Base-by-base conservation (phyloP, 2,113 vertebrate genomes). In the Pitta sordida region DNA sequence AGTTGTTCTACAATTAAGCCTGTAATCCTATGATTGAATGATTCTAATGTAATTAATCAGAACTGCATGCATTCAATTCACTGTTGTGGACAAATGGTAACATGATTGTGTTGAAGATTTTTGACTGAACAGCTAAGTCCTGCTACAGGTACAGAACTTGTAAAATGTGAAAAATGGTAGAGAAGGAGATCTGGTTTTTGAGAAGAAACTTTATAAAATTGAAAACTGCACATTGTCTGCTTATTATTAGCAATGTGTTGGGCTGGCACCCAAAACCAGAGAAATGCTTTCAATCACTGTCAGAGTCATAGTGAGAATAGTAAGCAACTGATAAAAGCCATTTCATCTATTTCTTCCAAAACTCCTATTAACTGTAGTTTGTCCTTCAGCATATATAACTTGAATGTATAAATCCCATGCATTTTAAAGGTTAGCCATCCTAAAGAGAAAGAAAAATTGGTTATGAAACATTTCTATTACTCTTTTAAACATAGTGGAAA, bases 1-100 rank as follows among this genome's bases (percentile, higher is more conserved):
- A 70, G 91, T 96, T 96, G 68, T 90, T 96, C 56, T 59, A n/a
- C 75, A 91, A 75, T 96, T 93, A 93, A 70, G 78, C 37, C 34
- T 81, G 64, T 76, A 89, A 88, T 95, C 78, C 75, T 83, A 22
- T 67, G 75, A 83, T 56, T 67, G 73, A 96, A 91, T 94, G 41
- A 79, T 43, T 87, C 49, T 91, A 82, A 91, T 81, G 69, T 49
- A 79, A 90, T 94, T 94, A 91, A 90, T 76, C 59, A 89, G 71
- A 90, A 91, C 48, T 78, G 39, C 65, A 48, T 76, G 37, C 21
- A 69, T 89, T 76, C 59, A 67, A 36, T 69, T 81, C 64, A 65
- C 27, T 86, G 51, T 30, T 94, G 36, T 52, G 70, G 88, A 80
- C 73, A 88, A 91, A 93, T 1, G 3, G 68, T 53, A 91, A 79